These are phyloP conservation scores for Oscheius onirici DNA, from an alignment of 2,888 invertebrate species.

Conservation along the genomic window DNA sequence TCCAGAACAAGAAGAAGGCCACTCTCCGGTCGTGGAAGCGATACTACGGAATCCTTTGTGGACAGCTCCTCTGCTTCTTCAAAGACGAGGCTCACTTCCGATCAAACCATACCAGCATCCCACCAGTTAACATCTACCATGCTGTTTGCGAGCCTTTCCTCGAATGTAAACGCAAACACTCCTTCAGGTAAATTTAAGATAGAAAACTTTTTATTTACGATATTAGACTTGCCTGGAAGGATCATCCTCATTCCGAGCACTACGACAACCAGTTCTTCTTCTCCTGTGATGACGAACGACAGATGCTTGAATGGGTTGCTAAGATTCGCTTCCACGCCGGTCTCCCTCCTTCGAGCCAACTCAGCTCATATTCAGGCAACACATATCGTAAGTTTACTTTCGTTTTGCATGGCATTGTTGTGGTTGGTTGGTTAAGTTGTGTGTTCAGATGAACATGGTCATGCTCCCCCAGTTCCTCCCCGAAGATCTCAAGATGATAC, in stretches of 20 bases:
- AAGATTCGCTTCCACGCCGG: conserved; percentile 92
- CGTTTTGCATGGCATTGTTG: not conserved
- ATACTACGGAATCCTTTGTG: conserved; percentile 93
- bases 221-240: conserved; percentile 11
- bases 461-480: conserved; percentile 18
- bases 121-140: conserved; percentile 75
- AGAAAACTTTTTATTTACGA: not conserved
- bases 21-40: conserved; percentile 94
- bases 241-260: conserved; percentile 6
- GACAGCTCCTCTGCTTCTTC: conserved; percentile 96
- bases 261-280: conserved; percentile 92
- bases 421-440: not conserved
- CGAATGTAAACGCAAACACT: conserved; percentile 94
- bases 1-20: conserved; percentile 91
- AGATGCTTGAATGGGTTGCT: conserved; percentile 75
- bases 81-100: conserved; percentile 88
- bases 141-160: conserved; percentile 86
- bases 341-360: conserved; percentile 79
- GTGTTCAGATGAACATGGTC: conserved; percentile 11
- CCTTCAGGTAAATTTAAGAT: conserved; percentile 76
- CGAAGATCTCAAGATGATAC: conserved; percentile 24
- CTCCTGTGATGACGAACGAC: conserved; percentile 79
- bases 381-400: conserved; percentile 3
- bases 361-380: conserved; percentile 43
- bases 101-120: conserved; percentile 78